Evolutionary conservation across 2,888 invertebrate species (phyloP).

Genomic region (Amphipoea lucens): DNA sequence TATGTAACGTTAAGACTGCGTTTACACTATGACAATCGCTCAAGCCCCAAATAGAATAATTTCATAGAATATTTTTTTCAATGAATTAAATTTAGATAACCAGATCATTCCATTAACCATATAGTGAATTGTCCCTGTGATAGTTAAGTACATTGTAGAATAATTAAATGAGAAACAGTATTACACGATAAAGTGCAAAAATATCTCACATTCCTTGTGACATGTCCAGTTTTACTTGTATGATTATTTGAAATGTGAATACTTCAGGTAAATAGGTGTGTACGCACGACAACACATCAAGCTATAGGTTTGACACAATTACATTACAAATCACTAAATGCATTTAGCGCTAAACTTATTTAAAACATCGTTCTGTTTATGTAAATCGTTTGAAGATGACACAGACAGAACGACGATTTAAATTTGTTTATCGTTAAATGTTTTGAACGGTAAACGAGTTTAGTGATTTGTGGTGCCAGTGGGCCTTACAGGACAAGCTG

Average conservation of each 20-base stretch:
- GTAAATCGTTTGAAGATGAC: not conserved
- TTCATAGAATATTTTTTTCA: slow-evolving; percentile 48
- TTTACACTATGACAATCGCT: slow-evolving; percentile 64
- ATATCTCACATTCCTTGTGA: slow-evolving; percentile 68
- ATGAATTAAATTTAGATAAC: slow-evolving; percentile 53
- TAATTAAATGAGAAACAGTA: slow-evolving; percentile 69
- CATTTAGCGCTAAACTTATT: not conserved
- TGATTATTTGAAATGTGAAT: slow-evolving; percentile 35
- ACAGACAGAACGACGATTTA: not conserved
- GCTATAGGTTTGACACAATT: not conserved
- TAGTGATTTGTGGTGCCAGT: not conserved
- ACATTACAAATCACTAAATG: not conserved
- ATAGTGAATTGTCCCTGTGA: slow-evolving; percentile 78
- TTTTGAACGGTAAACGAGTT: not conserved
- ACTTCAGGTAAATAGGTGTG: slow-evolving; percentile 40
- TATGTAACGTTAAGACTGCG: slow-evolving; percentile 65
- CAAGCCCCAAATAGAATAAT: slow-evolving; percentile 64
- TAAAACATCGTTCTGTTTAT: not conserved
- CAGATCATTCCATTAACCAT: slow-evolving; percentile 73
- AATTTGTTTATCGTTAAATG: not conserved
- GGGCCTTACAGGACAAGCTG: not conserved
- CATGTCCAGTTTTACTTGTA: slow-evolving; percentile 56
- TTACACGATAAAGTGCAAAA: slow-evolving; percentile 63
- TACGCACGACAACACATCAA: not conserved
- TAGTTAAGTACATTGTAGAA: slow-evolving; percentile 74